These are phyloP conservation scores for Carterocephalus palaemon DNA, from an alignment of 2,888 invertebrate species.

Conservation along the genomic window DNA sequence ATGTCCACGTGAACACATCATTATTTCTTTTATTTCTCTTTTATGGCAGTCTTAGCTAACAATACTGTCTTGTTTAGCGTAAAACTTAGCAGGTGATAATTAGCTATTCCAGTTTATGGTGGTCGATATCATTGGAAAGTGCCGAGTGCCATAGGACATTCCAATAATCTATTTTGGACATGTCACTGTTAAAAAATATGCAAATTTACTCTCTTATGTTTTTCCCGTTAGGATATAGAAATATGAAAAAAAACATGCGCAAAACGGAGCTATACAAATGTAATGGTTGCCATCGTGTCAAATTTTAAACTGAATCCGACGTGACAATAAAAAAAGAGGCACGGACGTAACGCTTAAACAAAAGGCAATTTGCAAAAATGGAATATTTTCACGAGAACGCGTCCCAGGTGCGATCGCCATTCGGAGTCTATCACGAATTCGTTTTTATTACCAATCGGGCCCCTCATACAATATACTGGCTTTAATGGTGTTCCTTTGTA, in stretches of 20 bases:
- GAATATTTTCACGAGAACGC: constrained; percentile 22
- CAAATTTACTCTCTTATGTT: too few relatives aligned
- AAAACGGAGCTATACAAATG: too few relatives aligned
- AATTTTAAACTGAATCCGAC: constrained; percentile 19
- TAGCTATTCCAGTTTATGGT: too few relatives aligned
- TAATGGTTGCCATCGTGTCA: constrained; percentile 5
- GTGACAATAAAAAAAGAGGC: constrained; percentile 16
- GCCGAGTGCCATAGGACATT: too few relatives aligned
- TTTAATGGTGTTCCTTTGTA: constrained; percentile 20
- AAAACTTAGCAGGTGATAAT: too few relatives aligned
- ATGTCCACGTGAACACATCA: constrained; percentile 2
- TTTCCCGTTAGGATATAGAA: too few relatives aligned
- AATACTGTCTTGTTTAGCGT: too few relatives aligned
- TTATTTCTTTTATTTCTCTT: constrained; percentile 7
- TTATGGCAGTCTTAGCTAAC: too few relatives aligned
- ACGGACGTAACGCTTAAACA: constrained; percentile 22
- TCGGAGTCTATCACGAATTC: constrained; percentile 25
- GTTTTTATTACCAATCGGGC: constrained; percentile 24
- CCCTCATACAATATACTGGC: constrained; percentile 15
- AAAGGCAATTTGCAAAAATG: constrained; percentile 26
- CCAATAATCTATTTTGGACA: too few relatives aligned
- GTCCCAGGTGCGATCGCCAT: constrained; percentile 24
- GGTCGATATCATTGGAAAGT: too few relatives aligned
- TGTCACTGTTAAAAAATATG: too few relatives aligned
- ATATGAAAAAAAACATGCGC: too few relatives aligned